Conservation (phyloP, 2,113 vertebrate species). For the Genyomyrus donnyi region DNA sequence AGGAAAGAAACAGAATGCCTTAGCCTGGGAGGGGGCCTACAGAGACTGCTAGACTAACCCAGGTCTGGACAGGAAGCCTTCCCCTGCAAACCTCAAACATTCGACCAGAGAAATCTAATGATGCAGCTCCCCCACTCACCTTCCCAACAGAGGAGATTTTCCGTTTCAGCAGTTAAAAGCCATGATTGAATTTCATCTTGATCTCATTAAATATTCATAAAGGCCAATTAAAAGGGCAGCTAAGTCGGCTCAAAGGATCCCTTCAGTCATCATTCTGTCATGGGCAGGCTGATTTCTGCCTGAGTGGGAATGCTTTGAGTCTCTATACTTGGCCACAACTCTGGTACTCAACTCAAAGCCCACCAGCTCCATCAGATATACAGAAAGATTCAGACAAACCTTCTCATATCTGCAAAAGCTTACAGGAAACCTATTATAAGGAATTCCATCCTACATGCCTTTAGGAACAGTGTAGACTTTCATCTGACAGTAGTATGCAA, state of each 20-base stretch:
- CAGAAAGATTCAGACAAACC: not conserved
- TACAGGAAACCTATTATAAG: not conserved
- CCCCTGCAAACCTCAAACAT: constrained; percentile 48
- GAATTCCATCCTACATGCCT: not conserved
- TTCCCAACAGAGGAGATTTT: constrained; percentile 26
- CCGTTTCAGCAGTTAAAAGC: constrained; percentile 79
- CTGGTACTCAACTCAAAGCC: not conserved
- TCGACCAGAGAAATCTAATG: constrained; percentile 65
- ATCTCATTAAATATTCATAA: constrained; percentile 97
- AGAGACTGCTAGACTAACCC: constrained; percentile 47
- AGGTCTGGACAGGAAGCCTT: constrained; percentile 49
- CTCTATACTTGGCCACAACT: constrained; percentile 41
- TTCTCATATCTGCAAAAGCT: not conserved
- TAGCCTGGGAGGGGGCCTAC: constrained; percentile 63
- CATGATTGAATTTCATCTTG: constrained; percentile 84
- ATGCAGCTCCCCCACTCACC: constrained; percentile 47
- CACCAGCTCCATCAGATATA: not conserved
- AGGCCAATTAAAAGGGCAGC: constrained; percentile 91
- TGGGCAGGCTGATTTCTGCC: constrained; percentile 57
- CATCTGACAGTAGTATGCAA: not conserved
- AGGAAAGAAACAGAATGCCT: constrained; percentile 59
- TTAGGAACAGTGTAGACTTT: not conserved
- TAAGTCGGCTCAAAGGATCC: constrained; percentile 67
- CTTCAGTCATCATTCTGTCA: constrained; percentile 74
- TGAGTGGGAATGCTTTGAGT: constrained; percentile 60